Evolutionary conservation across 2,797 vertebrate species (phyloP), one percentile per base, ranked within the genome.

Genomic region (Hephaestus fuliginosus): DNA sequence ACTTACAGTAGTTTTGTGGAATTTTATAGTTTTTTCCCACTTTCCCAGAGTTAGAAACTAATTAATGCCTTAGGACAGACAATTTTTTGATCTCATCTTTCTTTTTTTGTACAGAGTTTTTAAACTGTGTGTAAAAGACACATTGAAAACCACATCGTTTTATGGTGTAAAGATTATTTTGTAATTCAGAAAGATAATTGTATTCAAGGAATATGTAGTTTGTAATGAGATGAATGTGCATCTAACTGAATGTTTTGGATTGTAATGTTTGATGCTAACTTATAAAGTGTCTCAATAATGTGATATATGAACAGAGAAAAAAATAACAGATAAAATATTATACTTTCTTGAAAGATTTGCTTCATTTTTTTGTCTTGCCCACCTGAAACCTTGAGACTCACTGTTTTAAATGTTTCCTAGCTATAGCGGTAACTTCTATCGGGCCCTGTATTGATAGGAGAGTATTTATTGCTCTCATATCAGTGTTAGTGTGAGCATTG

Each of bases 121-220:
- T 60, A 55, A 28, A 78, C 65, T 78, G 85, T 88, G 71, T 85
- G 71, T 69, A 65, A 74, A 75, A 56, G 12, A 81, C 49, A 76
- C 53, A 49, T 3, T 66, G 22, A 86, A 7, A 61, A 81, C 73
- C 49, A 76, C 91, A 94, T 90, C 79, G 57, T 92, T 94, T 92
- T 91, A 91, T 87, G 88, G 80, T 94, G 92, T 91, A 78, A 58
- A 65, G 68, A 56, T 55, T 7, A 85, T 89, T 89, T 87, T 87
- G 13, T 83, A 83, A 92, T 90, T 81, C 1, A 87, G n/a, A 74
- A 33, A 2, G 18, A 48, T 89, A 71, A 90, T 89, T 91, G 81
- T 92, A 91, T 93, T 92, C 83, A 92, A 84, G 64, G 88, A 93
- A 92, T 94, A 92, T 92, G 57, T 68, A 5, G 52, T 49, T 52